Base-by-base conservation (phyloP, 1,140 invertebrate species). In the Drosophila leontia region DNA sequence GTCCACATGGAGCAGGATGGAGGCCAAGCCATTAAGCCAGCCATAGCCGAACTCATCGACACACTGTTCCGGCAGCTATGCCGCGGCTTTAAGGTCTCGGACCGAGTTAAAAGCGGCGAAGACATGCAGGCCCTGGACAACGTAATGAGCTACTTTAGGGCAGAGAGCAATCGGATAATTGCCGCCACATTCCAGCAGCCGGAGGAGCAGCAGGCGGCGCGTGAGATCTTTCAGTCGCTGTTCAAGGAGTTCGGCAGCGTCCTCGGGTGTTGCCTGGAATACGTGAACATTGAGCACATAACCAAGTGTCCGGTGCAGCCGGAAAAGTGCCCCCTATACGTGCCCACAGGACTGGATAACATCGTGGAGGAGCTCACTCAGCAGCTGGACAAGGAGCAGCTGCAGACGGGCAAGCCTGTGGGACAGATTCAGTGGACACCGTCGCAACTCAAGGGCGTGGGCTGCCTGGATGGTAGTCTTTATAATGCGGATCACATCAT, bases 401-500 rank as follows among this genome's bases (percentile, higher is more conserved):
- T 92, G 41, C 75, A 75, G n/a, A 75, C 62, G 13, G 91, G 90
- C 37, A 92, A 92, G 34, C 91, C 91, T 0, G 91, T 92, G 11
- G 86, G 86, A 1, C 70, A 82, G 55, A 92, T 92, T n/a, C 79
- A 91, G 32, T 92, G 91, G 91, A 77, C 59, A 5, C 71, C 71
- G 9, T 56, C 62, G 29, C 68, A 84, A 0, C 41, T 50, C 2
- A 82, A 92, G 9, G 58, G 55, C 51, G 91, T 96, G 2, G 95
- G 95, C 77, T 96, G 95, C 84, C 94, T 94, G 78, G 96, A 97
- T 85, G 96, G 96, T 0, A 94, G 95, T 64, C 95, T 95, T 80
- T 95, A 95, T 80, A 94, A 93, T 47, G 96, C 95, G 2, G 96
- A 97, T 92, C 97, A 97, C 85, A 96, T 98, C 1, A 96, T 98